Evolutionary conservation across 92 coral and sea anemone genomes (phyloP).

Genomic region (Diadumene lineata): DNA sequence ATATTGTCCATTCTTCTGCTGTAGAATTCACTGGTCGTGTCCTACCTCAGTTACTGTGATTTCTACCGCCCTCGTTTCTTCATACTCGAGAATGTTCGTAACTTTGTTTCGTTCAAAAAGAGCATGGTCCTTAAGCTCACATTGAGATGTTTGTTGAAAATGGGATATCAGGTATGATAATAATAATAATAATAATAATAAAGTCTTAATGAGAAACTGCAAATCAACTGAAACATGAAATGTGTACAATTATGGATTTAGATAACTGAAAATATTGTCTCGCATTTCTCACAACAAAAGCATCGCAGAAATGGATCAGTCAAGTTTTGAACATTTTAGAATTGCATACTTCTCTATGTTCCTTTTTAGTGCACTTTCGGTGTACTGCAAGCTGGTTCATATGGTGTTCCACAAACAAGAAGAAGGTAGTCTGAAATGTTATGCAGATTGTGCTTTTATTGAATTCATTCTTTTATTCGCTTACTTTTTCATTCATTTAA

Average conservation of each 20-base stretch:
- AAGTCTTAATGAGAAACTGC: background rate
- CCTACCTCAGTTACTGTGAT: conserved; percentile 96
- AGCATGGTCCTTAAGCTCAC: conserved; percentile 98
- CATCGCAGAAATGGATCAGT: too few species aligned
- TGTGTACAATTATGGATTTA: too few species aligned
- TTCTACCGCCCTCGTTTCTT: conserved; percentile 94
- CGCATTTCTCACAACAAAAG: too few species aligned
- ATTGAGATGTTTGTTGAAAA: conserved; percentile 80
- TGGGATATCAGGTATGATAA: conserved; percentile 93
- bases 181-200: background rate
- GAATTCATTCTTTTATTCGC: too few species aligned
- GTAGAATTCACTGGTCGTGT: conserved; percentile 89
- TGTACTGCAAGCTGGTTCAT: conserved; percentile 96
- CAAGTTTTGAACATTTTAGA: too few species aligned
- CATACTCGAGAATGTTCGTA: conserved; percentile 94
- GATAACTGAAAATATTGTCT: too few species aligned
- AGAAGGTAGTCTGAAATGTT: too few species aligned
- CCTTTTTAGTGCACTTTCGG: conserved; percentile 89
- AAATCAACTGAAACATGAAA: too few species aligned
- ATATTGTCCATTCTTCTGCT: background rate
- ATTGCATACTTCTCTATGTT: background rate
- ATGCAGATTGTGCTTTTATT: too few species aligned
- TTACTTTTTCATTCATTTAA: too few species aligned
- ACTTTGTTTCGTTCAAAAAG: conserved; percentile 91
- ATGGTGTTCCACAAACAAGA: conserved; percentile 97